These are phyloP conservation scores for Hyles lineata DNA, from an alignment of 2,888 invertebrate species.

Conservation along the genomic window DNA sequence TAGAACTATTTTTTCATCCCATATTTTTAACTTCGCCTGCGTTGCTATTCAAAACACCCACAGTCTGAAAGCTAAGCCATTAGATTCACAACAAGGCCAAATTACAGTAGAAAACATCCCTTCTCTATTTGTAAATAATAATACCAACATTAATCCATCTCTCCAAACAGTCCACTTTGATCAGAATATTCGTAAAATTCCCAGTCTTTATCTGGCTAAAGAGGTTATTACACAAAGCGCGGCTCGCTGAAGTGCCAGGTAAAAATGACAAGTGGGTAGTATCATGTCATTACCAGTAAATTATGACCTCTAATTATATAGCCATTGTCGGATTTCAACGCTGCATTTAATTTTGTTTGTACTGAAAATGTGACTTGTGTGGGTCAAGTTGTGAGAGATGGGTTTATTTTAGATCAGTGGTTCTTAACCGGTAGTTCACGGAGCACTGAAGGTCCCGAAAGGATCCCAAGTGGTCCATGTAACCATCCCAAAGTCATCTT, in stretches of 20 bases:
- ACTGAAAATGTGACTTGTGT: slow-evolving; percentile 49
- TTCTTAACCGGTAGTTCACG: too few species aligned
- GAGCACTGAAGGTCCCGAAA: not conserved
- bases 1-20: too few species aligned
- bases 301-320: slow-evolving; percentile 78
- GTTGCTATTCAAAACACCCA: too few species aligned
- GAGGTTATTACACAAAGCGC: slow-evolving; percentile 34
- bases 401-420: slow-evolving; percentile 17
- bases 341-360: slow-evolving; percentile 79
- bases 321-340: slow-evolving; percentile 72
- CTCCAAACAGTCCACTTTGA: slow-evolving; percentile 6
- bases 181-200: slow-evolving; percentile 32
- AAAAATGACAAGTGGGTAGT: slow-evolving; percentile 57
- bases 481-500: too few species aligned
- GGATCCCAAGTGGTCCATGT: not conserved
- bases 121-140: not conserved
- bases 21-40: too few species aligned
- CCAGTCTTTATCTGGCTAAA: slow-evolving; percentile 38
- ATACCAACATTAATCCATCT: not conserved
- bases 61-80: too few species aligned
- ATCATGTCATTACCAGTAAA: slow-evolving; percentile 59
- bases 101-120: too few species aligned
- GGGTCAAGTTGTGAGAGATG: slow-evolving; percentile 41
- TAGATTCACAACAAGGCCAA: too few species aligned
- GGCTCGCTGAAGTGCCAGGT: slow-evolving; percentile 53